Evolutionary conservation across 2,888 invertebrate species (phyloP), one percentile per base, ranked within the genome.

Genomic region (Eurois occulta): DNA sequence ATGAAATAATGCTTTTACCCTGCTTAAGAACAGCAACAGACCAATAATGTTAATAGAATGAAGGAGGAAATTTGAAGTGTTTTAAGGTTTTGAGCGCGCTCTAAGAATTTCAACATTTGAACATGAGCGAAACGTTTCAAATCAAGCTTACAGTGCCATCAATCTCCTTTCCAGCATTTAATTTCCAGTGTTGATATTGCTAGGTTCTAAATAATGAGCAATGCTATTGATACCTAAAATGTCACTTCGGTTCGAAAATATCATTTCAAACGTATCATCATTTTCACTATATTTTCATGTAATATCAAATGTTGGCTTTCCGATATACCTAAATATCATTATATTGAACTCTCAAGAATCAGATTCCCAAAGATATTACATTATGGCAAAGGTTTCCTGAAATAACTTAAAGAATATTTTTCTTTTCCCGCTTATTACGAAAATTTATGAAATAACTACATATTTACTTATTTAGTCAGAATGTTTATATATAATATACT

Each of bases 371-470:
- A 24, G 24, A 24, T 46, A 66, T 46, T 60, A 46, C 24, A 21
- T 28, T 16, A 18, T 11, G 11, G 16, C 32, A 32, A 21, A 58
- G n/a, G 48, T 75, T 76, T 55, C 75, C 35, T 65, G 28, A 75
- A 55, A 58, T 66, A 46, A 66, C 35, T 46, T 67, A 6, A 43
- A 13, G 8, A 28, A 38, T 32, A 60, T 67, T 32, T 10, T 52
- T 64, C n/a, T 18, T n/a, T 48, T 18, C 1, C 38, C 21, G 41
- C 38, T 32, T 66, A 67, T 41, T 13, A n/a, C 16, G 1, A 38
- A 46, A 18, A 48, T 48, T 41, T 55, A 46, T 18, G 41, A 48
- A 41, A 70, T 41, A 55, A 70, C 28, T 66, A n/a, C n/a, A n/a
- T n/a, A n/a, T n/a, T n/a, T n/a, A n/a, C n/a, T n/a, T n/a, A 46